phyloP scores from a whole-genome alignment of 2,113 vertebrate genomes.

The Noctilio leporinus region DNA sequence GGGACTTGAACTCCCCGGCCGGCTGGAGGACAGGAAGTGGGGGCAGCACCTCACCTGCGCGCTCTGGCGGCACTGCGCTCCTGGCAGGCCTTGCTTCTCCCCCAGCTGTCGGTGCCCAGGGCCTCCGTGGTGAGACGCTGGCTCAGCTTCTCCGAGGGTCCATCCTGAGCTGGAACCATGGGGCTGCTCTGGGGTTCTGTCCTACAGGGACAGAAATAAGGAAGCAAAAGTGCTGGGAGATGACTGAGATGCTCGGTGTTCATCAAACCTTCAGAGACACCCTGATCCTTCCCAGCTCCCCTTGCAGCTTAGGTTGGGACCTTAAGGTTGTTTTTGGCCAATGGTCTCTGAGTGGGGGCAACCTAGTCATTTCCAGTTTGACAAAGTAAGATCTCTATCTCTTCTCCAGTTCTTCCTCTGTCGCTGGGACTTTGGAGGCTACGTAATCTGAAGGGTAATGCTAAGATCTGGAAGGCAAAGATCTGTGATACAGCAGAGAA shows the following conservation, averaged over 20 bases:
- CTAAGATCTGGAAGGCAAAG: background rate
- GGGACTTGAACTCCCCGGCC: too few species aligned
- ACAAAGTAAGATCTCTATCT: background rate
- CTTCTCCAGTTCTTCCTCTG: background rate
- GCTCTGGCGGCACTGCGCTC: conserved; percentile 72
- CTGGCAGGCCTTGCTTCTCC: conserved; percentile 78
- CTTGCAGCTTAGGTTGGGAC: background rate
- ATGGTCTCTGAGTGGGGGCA: background rate
- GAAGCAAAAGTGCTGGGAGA: background rate
- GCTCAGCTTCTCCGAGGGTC: conserved; percentile 55
- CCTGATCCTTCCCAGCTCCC: background rate
- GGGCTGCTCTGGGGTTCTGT: conserved; percentile 77
- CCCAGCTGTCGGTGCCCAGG: conserved; percentile 74
- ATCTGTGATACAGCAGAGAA: background rate
- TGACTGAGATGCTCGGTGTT: background rate
- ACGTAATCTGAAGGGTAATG: background rate
- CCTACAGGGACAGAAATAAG: conserved; percentile 28
- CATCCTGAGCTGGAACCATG: conserved; percentile 69
- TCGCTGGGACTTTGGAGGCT: background rate
- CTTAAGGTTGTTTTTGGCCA: background rate
- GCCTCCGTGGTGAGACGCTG: conserved; percentile 58
- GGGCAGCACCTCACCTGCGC: conserved; percentile 78
- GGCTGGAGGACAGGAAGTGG: rapidly evolving
- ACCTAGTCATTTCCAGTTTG: background rate
- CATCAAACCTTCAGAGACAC: background rate